A percentile compares a stretch with the other conserved stretches of the same genome.
Conservation (phyloP, 64 coral and sea anemone species). For the Montipora cactus region DNA sequence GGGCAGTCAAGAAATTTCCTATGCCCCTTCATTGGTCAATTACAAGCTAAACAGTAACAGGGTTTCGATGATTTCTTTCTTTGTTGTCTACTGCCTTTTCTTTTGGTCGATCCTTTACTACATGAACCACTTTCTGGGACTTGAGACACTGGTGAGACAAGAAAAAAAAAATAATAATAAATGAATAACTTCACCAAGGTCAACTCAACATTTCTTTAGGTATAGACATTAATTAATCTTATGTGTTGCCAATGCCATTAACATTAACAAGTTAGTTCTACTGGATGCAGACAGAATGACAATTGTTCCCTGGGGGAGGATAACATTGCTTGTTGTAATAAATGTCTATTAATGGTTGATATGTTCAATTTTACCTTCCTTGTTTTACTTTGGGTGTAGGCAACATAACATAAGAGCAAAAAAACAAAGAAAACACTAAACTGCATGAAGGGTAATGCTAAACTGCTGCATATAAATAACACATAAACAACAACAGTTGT, state of each 20-base stretch:
- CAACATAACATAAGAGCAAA: neutral
- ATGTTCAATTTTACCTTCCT: neutral
- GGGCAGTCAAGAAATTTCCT: neutral
- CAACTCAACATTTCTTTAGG: too few relatives aligned
- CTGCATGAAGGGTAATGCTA: neutral
- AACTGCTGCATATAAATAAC: neutral
- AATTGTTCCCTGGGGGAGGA: neutral
- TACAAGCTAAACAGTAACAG: neutral
- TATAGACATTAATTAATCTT: too few relatives aligned
- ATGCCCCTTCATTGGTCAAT: neutral
- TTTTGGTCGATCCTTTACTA: neutral
- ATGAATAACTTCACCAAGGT: too few relatives aligned
- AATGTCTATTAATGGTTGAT: neutral
- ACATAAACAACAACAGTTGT: neutral
- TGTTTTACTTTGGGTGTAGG: neutral
- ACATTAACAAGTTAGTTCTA: neutral
- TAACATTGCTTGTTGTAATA: neutral
- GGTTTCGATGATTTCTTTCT: neutral
- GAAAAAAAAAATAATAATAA: too few relatives aligned
- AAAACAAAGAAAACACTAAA: neutral
- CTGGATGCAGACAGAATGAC: neutral
- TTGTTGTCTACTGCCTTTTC: constrained; percentile 1
- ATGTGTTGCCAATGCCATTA: neutral
- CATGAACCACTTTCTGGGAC: neutral
- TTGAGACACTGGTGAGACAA: neutral